Percentiles rank a stretch among this genome's conserved stretches.
Conservation (phyloP, 37 sponge, comb jelly and placozoan genomes). For the Bolinopsis microptera region DNA sequence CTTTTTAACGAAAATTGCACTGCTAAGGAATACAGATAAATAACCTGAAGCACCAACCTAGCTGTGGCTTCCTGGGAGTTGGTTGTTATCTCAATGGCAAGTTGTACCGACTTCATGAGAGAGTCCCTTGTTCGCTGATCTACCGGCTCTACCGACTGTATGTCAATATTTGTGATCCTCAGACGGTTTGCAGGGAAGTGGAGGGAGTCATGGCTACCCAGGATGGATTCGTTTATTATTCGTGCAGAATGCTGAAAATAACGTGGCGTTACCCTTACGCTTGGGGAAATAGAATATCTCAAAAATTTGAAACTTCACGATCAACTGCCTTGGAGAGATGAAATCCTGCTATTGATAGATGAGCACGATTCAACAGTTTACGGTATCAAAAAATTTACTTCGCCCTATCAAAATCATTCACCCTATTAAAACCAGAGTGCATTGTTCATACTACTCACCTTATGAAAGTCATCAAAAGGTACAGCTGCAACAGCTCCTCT, state of each 20-base stretch:
- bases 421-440: no score
- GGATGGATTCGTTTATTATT: slow-evolving; percentile 78
- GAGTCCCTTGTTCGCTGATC: slow-evolving; percentile 88
- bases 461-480: slow-evolving; percentile 92
- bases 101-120: slow-evolving; percentile 88
- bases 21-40: no score
- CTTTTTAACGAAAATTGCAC: no score
- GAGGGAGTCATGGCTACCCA: slow-evolving; percentile 72
- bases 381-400: no score
- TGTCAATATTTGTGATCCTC: slow-evolving; percentile 86
- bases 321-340: no score
- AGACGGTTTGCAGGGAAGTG: background rate
- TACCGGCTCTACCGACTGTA: slow-evolving; percentile 89
- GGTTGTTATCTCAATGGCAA: slow-evolving; percentile 96
- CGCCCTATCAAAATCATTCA: no score
- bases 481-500: slow-evolving; percentile 80
- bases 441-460: background rate
- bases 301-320: no score
- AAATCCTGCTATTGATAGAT: no score
- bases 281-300: no score
- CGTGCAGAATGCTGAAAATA: slow-evolving; percentile 74
- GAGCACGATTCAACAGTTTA: no score
- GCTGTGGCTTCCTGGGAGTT: slow-evolving; percentile 44
- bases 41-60: no score
- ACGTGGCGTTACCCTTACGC: no score